Base-by-base conservation (phyloP, 2,797 vertebrate species). In the Catostomus latipinnis region DNA sequence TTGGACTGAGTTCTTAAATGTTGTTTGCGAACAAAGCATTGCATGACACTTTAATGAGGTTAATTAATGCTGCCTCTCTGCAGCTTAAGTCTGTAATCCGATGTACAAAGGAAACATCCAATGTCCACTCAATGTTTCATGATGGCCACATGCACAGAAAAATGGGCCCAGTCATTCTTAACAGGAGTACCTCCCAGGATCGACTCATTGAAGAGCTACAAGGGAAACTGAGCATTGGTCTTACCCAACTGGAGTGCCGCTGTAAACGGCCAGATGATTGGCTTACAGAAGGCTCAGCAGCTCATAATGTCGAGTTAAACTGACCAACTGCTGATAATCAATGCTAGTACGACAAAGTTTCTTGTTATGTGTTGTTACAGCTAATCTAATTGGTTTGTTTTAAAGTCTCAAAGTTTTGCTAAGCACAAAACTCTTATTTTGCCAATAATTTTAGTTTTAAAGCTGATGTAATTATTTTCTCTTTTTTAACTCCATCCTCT, bases 11-110 rank as follows among this genome's bases (percentile, higher is more conserved):
- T 22, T 22, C 22, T 22, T 22, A 66, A 56, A 48, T 45, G 52
- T 10, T 22, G 6, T 60, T 76, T 50, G 56, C 6, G 14, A 14
- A 12, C 43, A 57, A 70, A 62, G 68, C 80, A 71, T 72, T 57
- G 57, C 49, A 53, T 72, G 49, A 68, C 46, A 0, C 46, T 11
- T n/a, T 66, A 0, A 45, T 58, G 6, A 34, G 22, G 22, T 78
- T 6, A 10, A 71, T 22, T 63, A 77, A 56, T 67, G 57, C 77
- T 67, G 57, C 57, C 54, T 68, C 72, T 83, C 68, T 90, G 87
- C 91, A 99, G 97, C 96, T 99, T 89, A 96, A 97, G 88, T 97
- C 96, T 16, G 95, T 98, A 88, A 98, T 99, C 92, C 95, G 95
- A 87, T 96, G 96, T 91, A 99, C 97, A 86, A 97, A 95, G 93